phyloP scores from a whole-genome alignment of 2,888 invertebrate species.

The Neoscelio sp. region DNA sequence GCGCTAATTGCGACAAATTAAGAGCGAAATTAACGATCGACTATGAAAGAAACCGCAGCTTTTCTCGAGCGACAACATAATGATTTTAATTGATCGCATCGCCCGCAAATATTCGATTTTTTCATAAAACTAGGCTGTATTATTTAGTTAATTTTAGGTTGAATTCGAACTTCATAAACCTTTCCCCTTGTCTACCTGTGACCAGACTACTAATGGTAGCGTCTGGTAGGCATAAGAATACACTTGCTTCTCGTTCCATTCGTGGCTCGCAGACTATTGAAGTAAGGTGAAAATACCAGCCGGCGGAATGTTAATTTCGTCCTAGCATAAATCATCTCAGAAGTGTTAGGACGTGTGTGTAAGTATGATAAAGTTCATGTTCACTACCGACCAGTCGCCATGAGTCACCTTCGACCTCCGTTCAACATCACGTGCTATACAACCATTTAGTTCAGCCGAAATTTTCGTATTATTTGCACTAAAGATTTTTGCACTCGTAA shows the following conservation, averaged over 20 bases:
- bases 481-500: constrained; percentile 1
- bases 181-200: constrained; percentile 48
- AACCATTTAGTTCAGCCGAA: constrained; percentile 36
- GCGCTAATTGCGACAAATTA: constrained; percentile 44
- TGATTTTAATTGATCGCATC: constrained; percentile 24
- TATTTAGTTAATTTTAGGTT: constrained; percentile 46
- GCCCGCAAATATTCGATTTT: not conserved
- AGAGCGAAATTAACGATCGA: constrained; percentile 38
- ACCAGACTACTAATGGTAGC: constrained; percentile 54
- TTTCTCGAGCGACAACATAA: constrained; percentile 7
- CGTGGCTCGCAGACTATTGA: constrained; percentile 67
- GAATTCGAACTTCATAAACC: constrained; percentile 28
- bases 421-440: constrained; percentile 64
- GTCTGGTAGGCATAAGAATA: constrained; percentile 62
- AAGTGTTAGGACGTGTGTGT: constrained; percentile 58
- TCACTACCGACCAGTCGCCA: constrained; percentile 66
- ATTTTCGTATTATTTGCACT: constrained; percentile 21
- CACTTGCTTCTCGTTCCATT: constrained; percentile 57
- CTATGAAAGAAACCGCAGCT: constrained; percentile 1
- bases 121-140: constrained; percentile 1
- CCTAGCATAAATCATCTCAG: constrained; percentile 73
- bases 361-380: constrained; percentile 65
- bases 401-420: constrained; percentile 75
- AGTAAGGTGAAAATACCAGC: constrained; percentile 74
- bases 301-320: constrained; percentile 76